Evolutionary conservation across 2,797 vertebrate species (phyloP).

Genomic region (Amazonetta brasiliensis): DNA sequence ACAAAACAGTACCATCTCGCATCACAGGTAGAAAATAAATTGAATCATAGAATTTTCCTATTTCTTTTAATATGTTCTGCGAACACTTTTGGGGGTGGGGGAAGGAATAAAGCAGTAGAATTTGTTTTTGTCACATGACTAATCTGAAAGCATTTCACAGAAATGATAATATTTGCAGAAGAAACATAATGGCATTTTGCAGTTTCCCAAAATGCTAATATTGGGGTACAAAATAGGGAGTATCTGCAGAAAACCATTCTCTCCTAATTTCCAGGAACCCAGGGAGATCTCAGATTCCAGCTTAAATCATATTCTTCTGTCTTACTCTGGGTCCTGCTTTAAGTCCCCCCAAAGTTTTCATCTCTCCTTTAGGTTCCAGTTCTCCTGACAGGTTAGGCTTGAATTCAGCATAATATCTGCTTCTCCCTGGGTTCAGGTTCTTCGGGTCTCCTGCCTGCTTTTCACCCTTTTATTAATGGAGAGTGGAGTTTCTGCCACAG

Average conservation of each 20-base stretch:
- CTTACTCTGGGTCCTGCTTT: background rate
- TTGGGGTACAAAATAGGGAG: background rate
- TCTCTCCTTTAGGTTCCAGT: slow-evolving; percentile 6
- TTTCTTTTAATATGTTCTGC: background rate
- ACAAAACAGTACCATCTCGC: background rate
- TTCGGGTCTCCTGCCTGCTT: slow-evolving; percentile 53
- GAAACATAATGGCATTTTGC: background rate
- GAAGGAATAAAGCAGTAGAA: background rate
- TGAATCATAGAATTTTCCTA: background rate
- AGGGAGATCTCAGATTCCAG: background rate
- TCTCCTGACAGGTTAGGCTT: slow-evolving; percentile 51
- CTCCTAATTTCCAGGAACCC: background rate
- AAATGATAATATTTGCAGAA: background rate
- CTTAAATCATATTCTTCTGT: background rate
- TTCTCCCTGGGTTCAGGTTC: slow-evolving; percentile 66
- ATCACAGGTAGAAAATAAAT: background rate
- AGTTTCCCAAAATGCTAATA: background rate
- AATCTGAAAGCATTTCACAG: background rate
- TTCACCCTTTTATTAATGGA: slow-evolving; percentile 58
- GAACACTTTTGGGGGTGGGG: background rate
- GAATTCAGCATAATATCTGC: slow-evolving; percentile 58
- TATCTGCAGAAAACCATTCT: background rate
- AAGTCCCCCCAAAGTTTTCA: background rate
- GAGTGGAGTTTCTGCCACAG: slow-evolving; percentile 56
- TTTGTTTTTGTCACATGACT: background rate